Percentiles rank a stretch among this genome's conserved stretches.
Conservation (phyloP, 2,113 vertebrate species). For the Misgurnus anguillicaudatus region DNA sequence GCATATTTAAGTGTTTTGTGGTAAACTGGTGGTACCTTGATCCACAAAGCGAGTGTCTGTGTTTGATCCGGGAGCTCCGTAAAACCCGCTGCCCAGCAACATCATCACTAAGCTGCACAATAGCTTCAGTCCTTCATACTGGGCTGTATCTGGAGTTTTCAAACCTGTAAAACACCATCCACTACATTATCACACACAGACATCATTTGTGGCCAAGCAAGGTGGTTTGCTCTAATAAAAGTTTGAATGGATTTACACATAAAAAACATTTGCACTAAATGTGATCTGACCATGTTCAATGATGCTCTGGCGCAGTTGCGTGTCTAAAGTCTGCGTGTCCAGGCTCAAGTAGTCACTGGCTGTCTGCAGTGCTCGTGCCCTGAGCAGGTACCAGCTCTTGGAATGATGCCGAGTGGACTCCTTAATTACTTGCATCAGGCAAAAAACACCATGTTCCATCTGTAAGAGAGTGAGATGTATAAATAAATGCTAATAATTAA, state of each 20-base stretch:
- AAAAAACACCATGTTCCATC: slow-evolving; percentile 74
- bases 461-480: slow-evolving; percentile 53
- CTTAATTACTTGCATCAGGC: slow-evolving; percentile 77
- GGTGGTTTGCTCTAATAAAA: not conserved
- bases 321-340: slow-evolving; percentile 67
- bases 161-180: slow-evolving; percentile 72
- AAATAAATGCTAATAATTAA: no score
- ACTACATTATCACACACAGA: not conserved
- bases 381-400: slow-evolving; percentile 86
- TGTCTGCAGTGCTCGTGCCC: slow-evolving; percentile 78
- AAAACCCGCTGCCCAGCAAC: slow-evolving; percentile 77
- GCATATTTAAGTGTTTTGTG: no score
- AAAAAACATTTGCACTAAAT: not conserved
- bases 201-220: not conserved
- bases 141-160: slow-evolving; percentile 76
- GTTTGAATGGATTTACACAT: not conserved
- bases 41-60: slow-evolving; percentile 73
- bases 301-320: slow-evolving; percentile 70
- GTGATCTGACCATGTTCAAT: slow-evolving; percentile 71
- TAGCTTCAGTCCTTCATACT: slow-evolving; percentile 83
- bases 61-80: slow-evolving; percentile 57
- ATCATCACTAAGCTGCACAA: slow-evolving; percentile 83
- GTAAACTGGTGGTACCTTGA: slow-evolving; percentile 68
- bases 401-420: slow-evolving; percentile 77
- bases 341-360: slow-evolving; percentile 80